These are phyloP conservation scores for Perccottus glenii DNA, from an alignment of 2,113 vertebrate genomes.

Conservation along the genomic window DNA sequence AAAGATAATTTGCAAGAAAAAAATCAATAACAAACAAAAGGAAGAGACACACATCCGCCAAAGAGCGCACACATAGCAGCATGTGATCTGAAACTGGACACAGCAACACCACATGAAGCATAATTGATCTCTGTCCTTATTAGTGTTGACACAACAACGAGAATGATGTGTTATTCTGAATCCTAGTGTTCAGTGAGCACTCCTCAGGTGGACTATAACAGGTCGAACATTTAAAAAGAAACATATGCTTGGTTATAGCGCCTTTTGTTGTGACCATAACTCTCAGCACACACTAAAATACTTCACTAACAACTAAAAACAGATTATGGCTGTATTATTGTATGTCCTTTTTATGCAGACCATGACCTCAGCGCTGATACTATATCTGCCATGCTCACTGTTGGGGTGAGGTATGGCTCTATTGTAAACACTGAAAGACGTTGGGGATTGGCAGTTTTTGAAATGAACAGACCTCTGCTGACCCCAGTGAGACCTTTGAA, in stretches of 20 bases:
- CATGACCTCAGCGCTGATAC: constrained; percentile 39
- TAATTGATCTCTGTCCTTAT: background rate
- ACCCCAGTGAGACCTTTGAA: constrained; percentile 36
- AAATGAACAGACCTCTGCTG: constrained; percentile 34
- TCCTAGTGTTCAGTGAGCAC: constrained; percentile 20
- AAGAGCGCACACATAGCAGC: too few species aligned
- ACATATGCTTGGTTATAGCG: constrained; percentile 43
- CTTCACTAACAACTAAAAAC: too few species aligned
- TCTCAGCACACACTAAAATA: constrained; percentile 2
- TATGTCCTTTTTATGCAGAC: constrained; percentile 12
- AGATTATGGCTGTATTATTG: constrained; percentile 49
- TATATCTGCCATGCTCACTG: constrained; percentile 37
- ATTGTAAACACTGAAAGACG: constrained; percentile 28
- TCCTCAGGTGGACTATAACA: constrained; percentile 8
- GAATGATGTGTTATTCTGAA: constrained; percentile 22
- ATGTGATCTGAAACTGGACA: too few species aligned
- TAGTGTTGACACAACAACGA: constrained; percentile 19
- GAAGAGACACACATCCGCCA: too few species aligned
- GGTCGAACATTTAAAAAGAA: constrained; percentile 19
- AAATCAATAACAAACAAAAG: too few species aligned
- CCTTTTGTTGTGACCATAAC: constrained; percentile 51
- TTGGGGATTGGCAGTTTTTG: constrained; percentile 52
- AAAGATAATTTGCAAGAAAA: too few species aligned
- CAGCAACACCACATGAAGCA: too few species aligned
- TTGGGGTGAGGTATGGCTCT: constrained; percentile 43